These are phyloP conservation scores for Lucifuga dentata DNA, from an alignment of 2,113 vertebrate species.

Conservation along the genomic window DNA sequence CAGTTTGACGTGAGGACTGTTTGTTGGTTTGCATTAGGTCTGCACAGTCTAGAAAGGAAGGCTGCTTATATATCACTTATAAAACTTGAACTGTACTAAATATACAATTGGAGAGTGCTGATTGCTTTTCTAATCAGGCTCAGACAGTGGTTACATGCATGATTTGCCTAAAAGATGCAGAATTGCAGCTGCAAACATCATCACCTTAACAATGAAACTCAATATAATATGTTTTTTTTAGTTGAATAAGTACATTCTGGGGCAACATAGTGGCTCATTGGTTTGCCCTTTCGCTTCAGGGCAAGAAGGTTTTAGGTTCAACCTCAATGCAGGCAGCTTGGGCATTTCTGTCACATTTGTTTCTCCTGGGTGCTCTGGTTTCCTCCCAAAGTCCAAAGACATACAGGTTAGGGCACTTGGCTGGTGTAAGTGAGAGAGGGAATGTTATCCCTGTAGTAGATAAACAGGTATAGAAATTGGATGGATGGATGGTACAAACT, in stretches of 20 bases:
- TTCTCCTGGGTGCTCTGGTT: no score
- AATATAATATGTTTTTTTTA: conserved; percentile 38
- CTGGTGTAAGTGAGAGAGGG: no score
- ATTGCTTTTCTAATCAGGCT: neutral
- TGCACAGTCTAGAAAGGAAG: neutral
- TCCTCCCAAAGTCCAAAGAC: no score
- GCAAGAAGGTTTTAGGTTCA: no score
- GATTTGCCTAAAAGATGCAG: neutral
- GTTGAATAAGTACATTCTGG: conserved; percentile 36
- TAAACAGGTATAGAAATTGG: neutral
- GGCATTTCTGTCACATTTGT: no score
- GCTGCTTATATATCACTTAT: conserved; percentile 25
- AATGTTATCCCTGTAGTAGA: neutral
- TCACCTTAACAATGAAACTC: no score
- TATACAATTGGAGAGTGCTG: conserved; percentile 19
- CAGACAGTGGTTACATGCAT: no score
- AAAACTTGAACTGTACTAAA: conserved; percentile 18
- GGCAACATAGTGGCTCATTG: conserved; percentile 30
- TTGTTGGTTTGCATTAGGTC: conserved; percentile 36
- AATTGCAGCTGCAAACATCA: no score
- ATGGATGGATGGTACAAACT: neutral
- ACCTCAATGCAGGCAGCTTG: no score
- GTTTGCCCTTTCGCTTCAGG: no score
- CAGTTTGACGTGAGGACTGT: conserved; percentile 44
- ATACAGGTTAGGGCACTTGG: no score